These are phyloP conservation scores for Acronicta psi DNA, from an alignment of 2,888 invertebrate genomes.

Conservation along the genomic window DNA sequence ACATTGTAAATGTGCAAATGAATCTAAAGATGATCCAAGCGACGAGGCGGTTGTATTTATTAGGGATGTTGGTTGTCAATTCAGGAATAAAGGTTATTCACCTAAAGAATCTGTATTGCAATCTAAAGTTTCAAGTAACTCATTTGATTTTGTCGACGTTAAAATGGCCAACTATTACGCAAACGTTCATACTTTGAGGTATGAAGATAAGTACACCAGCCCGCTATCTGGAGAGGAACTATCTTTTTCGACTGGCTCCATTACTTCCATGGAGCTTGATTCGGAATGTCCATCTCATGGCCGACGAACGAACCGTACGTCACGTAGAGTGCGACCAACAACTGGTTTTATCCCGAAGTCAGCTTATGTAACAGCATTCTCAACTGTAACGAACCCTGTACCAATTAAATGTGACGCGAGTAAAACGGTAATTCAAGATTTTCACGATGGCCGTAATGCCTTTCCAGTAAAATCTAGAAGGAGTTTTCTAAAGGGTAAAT, in stretches of 20 bases:
- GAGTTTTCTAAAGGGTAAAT: conserved; percentile 68
- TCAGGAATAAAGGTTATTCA: conserved; percentile 65
- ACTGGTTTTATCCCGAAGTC: conserved; percentile 65
- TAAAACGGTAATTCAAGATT: conserved; percentile 36
- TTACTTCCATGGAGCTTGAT: conserved; percentile 67
- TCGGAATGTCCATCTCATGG: conserved; percentile 69
- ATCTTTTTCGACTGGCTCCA: conserved; percentile 63
- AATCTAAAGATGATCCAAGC: conserved; percentile 51
- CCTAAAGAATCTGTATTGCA: conserved; percentile 62
- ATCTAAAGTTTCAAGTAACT: conserved; percentile 68
- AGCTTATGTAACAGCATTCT: conserved; percentile 64
- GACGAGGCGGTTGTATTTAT: conserved; percentile 75
- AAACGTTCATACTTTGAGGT: conserved; percentile 70
- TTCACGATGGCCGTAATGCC: conserved; percentile 37
- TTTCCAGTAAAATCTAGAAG: conserved; percentile 63
- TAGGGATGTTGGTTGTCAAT: conserved; percentile 84
- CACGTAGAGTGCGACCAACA: conserved; percentile 32
- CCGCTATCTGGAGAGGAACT: conserved; percentile 61
- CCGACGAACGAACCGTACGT: conserved; percentile 32
- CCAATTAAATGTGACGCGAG: conserved; percentile 17
- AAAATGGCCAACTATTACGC: conserved; percentile 66
- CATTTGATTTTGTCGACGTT: conserved; percentile 64
- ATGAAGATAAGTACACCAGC: conserved; percentile 75
- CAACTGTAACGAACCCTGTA: conserved; percentile 36
- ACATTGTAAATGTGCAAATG: conserved; percentile 53